Conservation (phyloP, 2,888 invertebrate species). For the Dolomedes plantarius region DNA sequence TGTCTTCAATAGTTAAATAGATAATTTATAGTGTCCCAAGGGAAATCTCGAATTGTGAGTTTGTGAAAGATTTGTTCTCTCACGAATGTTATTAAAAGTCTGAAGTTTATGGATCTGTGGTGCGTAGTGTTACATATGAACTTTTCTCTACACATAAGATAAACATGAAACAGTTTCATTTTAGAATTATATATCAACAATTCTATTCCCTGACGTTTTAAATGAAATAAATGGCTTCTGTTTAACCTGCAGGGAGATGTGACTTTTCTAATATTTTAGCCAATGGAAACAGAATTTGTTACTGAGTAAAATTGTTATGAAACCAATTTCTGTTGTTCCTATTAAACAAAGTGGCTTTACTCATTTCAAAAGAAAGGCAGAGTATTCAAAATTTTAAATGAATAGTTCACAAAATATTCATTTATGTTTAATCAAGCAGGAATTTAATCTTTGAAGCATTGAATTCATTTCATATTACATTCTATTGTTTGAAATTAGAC, state of each 20-base stretch:
- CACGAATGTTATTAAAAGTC: neutral
- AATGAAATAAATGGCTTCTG: neutral
- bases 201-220: neutral
- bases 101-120: neutral
- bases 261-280: neutral
- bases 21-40: neutral
- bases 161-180: slow-evolving; percentile 8
- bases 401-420: neutral
- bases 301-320: neutral
- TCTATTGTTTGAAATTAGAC: neutral
- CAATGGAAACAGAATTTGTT: neutral
- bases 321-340: neutral
- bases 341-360: neutral
- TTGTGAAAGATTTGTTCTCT: neutral
- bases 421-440: neutral
- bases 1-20: neutral
- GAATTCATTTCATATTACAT: neutral
- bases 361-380: neutral
- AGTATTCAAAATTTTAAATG: neutral
- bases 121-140: neutral
- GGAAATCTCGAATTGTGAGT: neutral
- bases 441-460: neutral
- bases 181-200: slow-evolving; percentile 2
- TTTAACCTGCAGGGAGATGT: neutral
- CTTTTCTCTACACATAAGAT: neutral